These are phyloP conservation scores for Calonectris borealis DNA, from an alignment of 2,113 vertebrate genomes.

Conservation along the genomic window DNA sequence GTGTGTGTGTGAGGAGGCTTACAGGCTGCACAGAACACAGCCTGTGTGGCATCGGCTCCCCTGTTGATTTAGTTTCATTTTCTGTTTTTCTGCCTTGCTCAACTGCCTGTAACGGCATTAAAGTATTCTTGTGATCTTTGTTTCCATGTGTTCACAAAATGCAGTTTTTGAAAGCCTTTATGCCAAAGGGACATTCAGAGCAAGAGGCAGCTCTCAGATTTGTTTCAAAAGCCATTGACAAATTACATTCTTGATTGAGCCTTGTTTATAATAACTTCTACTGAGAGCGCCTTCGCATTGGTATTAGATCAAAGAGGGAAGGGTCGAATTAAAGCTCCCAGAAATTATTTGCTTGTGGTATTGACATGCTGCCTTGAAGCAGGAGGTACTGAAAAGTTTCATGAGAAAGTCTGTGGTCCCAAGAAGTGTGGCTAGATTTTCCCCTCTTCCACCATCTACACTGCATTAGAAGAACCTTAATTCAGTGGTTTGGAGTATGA, in stretches of 20 bases:
- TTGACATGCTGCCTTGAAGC: neutral
- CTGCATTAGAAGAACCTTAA: neutral
- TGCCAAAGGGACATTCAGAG: constrained; percentile 16
- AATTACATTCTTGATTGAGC: neutral
- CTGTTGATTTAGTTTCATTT: constrained; percentile 72
- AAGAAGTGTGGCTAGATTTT: neutral
- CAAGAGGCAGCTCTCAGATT: neutral
- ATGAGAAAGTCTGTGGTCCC: neutral
- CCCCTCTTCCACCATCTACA: neutral
- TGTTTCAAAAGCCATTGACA: constrained; percentile 33
- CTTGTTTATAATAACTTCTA: neutral
- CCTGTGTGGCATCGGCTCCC: constrained; percentile 50
- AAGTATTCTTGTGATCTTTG: constrained; percentile 70
- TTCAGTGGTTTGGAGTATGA: neutral
- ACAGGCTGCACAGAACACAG: neutral
- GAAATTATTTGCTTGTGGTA: neutral
- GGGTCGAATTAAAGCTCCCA: neutral
- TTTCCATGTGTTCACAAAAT: constrained; percentile 50
- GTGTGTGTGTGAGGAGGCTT: neutral
- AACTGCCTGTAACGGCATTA: constrained; percentile 62
- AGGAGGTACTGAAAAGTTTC: neutral
- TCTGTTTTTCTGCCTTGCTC: constrained; percentile 69
- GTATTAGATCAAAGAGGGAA: neutral
- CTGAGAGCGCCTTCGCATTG: neutral
- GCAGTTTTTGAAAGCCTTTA: constrained; percentile 34